A percentile compares a stretch with the other conserved stretches of the same genome.
Conservation (phyloP, 2,888 invertebrate genomes). For the Nemapogon koenigi region DNA sequence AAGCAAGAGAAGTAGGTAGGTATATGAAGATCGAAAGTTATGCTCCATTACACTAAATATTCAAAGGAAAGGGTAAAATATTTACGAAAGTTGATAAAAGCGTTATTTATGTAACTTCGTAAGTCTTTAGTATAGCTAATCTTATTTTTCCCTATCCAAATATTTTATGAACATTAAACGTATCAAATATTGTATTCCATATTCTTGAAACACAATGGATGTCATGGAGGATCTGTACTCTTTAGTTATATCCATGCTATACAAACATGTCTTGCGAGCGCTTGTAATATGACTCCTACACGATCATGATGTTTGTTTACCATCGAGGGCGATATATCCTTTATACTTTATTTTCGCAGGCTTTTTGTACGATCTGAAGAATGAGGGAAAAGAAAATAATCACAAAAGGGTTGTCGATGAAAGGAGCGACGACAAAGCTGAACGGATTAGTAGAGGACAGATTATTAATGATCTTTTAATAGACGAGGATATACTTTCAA, state of each 20-base stretch:
- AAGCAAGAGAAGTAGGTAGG: no score
- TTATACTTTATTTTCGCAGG: constrained; percentile 31
- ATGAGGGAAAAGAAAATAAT: constrained; percentile 14
- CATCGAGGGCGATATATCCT: constrained; percentile 29
- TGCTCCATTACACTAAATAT: no score
- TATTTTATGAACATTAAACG: no score
- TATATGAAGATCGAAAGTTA: no score
- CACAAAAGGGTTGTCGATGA: constrained; percentile 8
- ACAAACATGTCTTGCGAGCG: no score
- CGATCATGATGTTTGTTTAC: constrained; percentile 26
- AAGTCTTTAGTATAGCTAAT: no score
- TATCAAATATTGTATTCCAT: background rate
- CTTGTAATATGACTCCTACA: constrained; percentile 25
- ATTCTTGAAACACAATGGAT: constrained; percentile 2
- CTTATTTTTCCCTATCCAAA: no score
- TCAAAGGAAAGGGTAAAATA: no score
- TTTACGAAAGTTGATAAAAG: no score
- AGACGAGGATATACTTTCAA: no score
- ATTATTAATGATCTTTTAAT: constrained; percentile 7
- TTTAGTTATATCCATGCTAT: no score
- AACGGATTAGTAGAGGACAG: background rate
- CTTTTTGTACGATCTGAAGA: constrained; percentile 24
- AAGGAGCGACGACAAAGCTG: background rate
- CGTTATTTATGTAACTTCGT: no score
- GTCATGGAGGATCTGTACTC: constrained; percentile 4